Conservation (phyloP, 2,113 vertebrate genomes). For the Caranx melampygus region DNA sequence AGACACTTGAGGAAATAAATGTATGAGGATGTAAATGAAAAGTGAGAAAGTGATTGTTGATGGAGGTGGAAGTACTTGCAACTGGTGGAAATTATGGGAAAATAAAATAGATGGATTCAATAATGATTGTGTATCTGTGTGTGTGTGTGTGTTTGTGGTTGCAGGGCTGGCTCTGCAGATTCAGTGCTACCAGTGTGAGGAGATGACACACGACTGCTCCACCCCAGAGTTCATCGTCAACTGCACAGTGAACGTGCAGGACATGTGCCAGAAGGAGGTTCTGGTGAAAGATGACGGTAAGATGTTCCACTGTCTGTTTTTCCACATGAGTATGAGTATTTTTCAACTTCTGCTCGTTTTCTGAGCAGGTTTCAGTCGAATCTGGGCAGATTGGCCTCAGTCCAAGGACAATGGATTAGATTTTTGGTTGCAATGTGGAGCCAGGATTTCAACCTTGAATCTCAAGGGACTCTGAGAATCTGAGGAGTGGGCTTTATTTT, state of each 20-base stretch:
- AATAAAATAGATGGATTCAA: not conserved
- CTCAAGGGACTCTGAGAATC: not conserved
- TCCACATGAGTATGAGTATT: no score
- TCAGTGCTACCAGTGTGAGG: constrained; percentile 98
- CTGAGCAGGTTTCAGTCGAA: not conserved
- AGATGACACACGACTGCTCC: constrained; percentile 95
- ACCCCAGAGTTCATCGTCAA: constrained; percentile 96
- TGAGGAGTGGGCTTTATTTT: not conserved
- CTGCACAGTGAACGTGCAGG: constrained; percentile 97
- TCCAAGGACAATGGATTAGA: not conserved
- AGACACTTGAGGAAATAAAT: not conserved
- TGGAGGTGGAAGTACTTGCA: not conserved
- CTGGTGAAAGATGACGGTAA: constrained; percentile 95
- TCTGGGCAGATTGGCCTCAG: constrained; percentile 4
- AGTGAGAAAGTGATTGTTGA: not conserved
- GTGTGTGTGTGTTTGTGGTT: constrained; percentile 29
- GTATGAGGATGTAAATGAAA: not conserved
- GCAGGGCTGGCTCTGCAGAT: constrained; percentile 92
- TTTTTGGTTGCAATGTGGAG: not conserved
- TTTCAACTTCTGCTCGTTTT: not conserved
- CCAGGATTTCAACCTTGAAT: constrained; percentile 6
- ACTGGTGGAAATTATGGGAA: not conserved
- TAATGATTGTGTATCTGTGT: not conserved
- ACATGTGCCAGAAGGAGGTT: constrained; percentile 99
- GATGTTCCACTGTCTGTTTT: constrained; percentile 29